Evolutionary conservation across 2,113 vertebrate genomes (phyloP).

Genomic region (Calonectris borealis): DNA sequence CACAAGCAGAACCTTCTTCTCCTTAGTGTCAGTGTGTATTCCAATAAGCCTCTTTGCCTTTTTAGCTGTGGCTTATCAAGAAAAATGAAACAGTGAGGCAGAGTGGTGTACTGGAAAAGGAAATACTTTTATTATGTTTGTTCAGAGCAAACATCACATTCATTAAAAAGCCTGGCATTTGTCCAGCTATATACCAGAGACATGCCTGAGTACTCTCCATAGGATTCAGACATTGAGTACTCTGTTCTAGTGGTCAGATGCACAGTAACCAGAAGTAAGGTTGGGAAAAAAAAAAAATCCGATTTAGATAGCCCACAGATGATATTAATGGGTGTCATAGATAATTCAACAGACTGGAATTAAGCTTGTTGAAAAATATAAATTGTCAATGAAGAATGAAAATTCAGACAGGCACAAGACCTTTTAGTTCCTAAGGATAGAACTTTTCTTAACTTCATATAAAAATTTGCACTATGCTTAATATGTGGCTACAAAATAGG

Average conservation of each 20-base stretch:
- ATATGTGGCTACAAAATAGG: background rate
- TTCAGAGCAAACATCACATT: background rate
- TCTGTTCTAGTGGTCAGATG: background rate
- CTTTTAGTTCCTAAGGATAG: background rate
- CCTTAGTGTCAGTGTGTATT: background rate
- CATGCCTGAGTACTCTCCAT: background rate
- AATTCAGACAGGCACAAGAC: background rate
- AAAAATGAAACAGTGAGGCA: background rate
- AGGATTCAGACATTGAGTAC: background rate
- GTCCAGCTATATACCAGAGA: background rate
- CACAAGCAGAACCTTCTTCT: background rate
- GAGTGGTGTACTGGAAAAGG: background rate
- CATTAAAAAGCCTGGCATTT: background rate
- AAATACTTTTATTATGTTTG: background rate
- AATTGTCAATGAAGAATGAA: background rate
- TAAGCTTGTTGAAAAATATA: background rate
- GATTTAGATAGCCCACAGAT: background rate
- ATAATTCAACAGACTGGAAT: background rate
- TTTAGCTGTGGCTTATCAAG: background rate
- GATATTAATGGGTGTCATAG: background rate
- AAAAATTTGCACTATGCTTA: background rate
- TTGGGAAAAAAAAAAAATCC: background rate
- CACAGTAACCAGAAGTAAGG: fast-evolving
- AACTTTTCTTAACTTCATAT: background rate
- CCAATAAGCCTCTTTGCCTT: background rate